Percentiles rank a stretch among this genome's conserved stretches.
phyloP scores from a whole-genome alignment of 37 sponge, comb jelly and placozoan genomes.

The Cladorhizidae sp. region DNA sequence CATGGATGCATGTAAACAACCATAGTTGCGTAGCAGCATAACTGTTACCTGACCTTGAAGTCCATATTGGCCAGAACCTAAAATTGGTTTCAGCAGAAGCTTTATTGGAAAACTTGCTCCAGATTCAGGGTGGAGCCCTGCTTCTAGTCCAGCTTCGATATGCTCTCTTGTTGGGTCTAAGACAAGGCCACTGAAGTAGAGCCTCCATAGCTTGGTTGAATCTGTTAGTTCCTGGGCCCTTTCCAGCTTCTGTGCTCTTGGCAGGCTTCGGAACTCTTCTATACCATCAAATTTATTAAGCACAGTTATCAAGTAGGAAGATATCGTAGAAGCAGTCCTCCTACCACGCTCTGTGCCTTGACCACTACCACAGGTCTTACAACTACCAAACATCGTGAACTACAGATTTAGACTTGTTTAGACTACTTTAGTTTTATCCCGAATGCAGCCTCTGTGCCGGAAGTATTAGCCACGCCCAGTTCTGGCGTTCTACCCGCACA shows the following conservation, averaged over 20 bases:
- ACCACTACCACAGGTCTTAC: neutral
- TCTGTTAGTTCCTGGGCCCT: neutral
- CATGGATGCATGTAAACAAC: neutral
- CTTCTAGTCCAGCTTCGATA: neutral
- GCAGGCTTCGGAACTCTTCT: neutral
- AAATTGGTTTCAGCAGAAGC: neutral
- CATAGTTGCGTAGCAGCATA: neutral
- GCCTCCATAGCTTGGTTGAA: neutral
- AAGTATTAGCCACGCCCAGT: too few relatives aligned
- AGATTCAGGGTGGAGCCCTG: too few relatives aligned
- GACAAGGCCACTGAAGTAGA: neutral
- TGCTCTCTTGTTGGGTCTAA: constrained; percentile 4
- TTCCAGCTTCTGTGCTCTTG: neutral
- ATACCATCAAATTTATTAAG: neutral
- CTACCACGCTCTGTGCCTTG: neutral
- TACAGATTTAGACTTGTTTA: neutral
- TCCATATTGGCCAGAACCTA: neutral
- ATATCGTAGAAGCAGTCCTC: neutral
- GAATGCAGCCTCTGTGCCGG: too few relatives aligned
- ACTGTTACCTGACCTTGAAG: neutral
- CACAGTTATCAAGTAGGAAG: neutral
- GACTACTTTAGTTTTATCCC: too few relatives aligned
- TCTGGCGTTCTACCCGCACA: too few relatives aligned
- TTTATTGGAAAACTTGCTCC: neutral
- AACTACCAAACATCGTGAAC: neutral